Base-by-base conservation (phyloP, 1,140 invertebrate genomes). In the Ganaspis sp. region DNA sequence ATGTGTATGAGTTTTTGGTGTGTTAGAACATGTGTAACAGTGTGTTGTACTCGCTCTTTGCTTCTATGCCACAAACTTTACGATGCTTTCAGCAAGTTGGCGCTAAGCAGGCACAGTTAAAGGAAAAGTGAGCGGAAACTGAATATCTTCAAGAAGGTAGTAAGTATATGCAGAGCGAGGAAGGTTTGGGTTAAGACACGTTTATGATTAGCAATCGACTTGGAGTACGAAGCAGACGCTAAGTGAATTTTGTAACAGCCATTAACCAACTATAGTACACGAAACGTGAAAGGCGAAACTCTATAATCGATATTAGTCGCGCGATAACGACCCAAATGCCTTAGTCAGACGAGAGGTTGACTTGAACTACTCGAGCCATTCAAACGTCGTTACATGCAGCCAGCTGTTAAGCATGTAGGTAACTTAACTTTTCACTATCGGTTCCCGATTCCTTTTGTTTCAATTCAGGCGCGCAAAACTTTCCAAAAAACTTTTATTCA, bases 21-120 rank as follows among this genome's bases (percentile, higher is more conserved):
- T 76, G 34, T 74, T 71, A 42, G 69, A 12, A 71, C 2, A 58
- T 17, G 74, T 40, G 74, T 75, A 17, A 17, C 45, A 49, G 45
- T 49, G 54, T 64, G 53, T 54, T 64, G 54, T 29, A 64, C 23
- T 64, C 54, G 6, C 54, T 64, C 54, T 64, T 64, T 64, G 54
- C 53, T 54, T 70, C 69, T 76, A 77, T 77, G 70, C 78, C 80
- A 79, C 82, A 85, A 82, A 80, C 78, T 85, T 83, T 85, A 83
- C 82, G 82, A 82, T 85, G 84, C 84, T 83, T 83, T 85, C 83
- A 85, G 84, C 78, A 78, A 79, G 84, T 81, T 78, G 77, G 77
- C 78, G 82, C 83, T 83, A 82, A 85, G 83, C 83, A 85, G 83
- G 76, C 80, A 76, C 76, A 74, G 79, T 77, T 76, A 79, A 40